Conservation (phyloP, 1,140 invertebrate species). For the Acromyrmex echinatior region DNA sequence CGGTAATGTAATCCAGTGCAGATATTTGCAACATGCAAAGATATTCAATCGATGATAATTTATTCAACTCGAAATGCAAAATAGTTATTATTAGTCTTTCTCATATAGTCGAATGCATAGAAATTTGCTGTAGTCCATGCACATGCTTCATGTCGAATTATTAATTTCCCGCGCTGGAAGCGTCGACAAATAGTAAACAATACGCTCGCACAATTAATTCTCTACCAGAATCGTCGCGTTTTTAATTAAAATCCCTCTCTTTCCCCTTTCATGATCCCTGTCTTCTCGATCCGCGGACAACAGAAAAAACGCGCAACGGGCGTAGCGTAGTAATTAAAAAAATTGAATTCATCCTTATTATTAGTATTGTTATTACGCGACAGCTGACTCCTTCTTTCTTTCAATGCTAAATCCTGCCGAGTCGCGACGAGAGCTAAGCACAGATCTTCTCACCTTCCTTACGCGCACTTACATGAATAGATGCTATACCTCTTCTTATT, state of each 20-base stretch:
- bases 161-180: conserved; percentile 61
- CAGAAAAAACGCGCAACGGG: conserved; percentile 59
- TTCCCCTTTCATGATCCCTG: not conserved
- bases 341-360: conserved; percentile 68
- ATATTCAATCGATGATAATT: conserved; percentile 23
- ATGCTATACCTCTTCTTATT: conserved; percentile 29
- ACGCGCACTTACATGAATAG: conserved; percentile 59
- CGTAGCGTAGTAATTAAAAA: conserved; percentile 66
- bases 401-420: conserved; percentile 53
- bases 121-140: conserved; percentile 17
- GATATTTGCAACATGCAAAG: not conserved
- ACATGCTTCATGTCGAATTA: conserved; percentile 60
- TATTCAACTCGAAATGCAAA: conserved; percentile 9
- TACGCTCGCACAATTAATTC: conserved; percentile 75
- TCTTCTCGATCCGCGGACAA: conserved; percentile 3
- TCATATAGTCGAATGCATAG: conserved; percentile 34
- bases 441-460: conserved; percentile 58
- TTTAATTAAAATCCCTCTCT: conserved; percentile 72
- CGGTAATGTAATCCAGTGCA: not conserved
- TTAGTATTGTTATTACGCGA: conserved; percentile 65
- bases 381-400: conserved; percentile 9
- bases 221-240: conserved; percentile 57
- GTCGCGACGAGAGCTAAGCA: not conserved
- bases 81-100: conserved; percentile 25
- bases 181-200: conserved; percentile 75